Evolutionary conservation across 2,888 invertebrate species (phyloP), one percentile per base, ranked within the genome.

Genomic region (Drosophila peninsularis): DNA sequence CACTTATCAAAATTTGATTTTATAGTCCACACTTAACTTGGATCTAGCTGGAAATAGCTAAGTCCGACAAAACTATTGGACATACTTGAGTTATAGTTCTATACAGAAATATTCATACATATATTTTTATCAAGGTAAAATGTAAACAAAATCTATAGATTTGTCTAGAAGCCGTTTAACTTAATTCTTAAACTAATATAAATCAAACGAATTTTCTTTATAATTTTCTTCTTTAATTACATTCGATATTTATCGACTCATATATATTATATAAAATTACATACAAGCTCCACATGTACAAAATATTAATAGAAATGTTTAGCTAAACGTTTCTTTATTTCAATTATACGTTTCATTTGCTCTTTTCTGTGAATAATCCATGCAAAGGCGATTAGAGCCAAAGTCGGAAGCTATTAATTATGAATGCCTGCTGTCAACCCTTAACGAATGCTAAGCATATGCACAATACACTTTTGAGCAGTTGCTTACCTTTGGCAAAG

Each of bases 381-480:
- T 21, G 17, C 37, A 45, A 21, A 27, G n/a, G 30, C 7, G 17
- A 39, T 30, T 63, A 32, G 32, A 30, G n/a, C 11, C 49, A 30
- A 37, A 2, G 47, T 21, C 30, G 1, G 7, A 37, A 14, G 53
- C 65, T 42, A 60, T 71, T 71, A 71, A 71, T 71, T 72, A 13
- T 39, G 30, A 58, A 44, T 39, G 17, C 39, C 44, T 11, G 21
- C 50, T 54, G 37, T 21, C 27, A 13, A 13, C 9, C 53, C 30
- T 30, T 13, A 41, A 6, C 14, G 5, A 32, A 41, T 37, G 32
- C 17, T 41, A 41, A 32, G 19, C 39, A 30, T 41, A 19, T 54
- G 39, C 30, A 30, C 30, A n/a, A 10, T 41, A 14, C 14, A 54
- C 30, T 37, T 47, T 32, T 32, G 42, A 13, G 13, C 21, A 47